phyloP scores from a whole-genome alignment of 2,113 vertebrate genomes.

The Onychostoma macrolepis region DNA sequence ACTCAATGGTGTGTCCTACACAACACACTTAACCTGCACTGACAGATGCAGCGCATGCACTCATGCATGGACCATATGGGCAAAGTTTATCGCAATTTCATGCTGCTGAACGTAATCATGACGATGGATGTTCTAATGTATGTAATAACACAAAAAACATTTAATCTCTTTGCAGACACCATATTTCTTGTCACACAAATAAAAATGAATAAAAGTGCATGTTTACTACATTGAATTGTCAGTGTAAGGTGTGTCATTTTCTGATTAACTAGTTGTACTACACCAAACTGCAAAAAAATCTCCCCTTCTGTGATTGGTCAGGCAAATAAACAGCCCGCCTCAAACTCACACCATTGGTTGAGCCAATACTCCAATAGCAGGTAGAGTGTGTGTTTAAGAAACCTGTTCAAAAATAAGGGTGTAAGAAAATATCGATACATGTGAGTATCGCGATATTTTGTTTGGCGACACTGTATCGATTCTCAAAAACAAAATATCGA shows the following conservation, averaged over 20 bases:
- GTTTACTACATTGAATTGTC: background rate
- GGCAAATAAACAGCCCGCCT: background rate
- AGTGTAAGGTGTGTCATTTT: background rate
- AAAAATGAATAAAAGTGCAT: background rate
- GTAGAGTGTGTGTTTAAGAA: background rate
- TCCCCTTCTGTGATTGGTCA: background rate
- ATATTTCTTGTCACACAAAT: background rate
- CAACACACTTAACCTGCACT: constrained; percentile 43
- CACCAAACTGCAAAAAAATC: background rate
- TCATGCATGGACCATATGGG: background rate
- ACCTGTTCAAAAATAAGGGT: no score
- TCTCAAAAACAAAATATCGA: no score
- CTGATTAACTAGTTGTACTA: background rate
- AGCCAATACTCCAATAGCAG: background rate
- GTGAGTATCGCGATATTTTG: no score
- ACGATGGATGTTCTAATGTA: no score
- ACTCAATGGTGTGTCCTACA: constrained; percentile 26
- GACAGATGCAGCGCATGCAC: constrained; percentile 10
- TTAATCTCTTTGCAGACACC: background rate
- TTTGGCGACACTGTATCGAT: no score
- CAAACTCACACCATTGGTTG: background rate
- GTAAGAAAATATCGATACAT: no score
- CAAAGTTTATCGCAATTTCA: background rate
- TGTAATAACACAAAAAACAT: background rate
- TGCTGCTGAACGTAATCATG: background rate